phyloP scores from a whole-genome alignment of 2,113 vertebrate genomes.

The Elaphurus davidianus region DNA sequence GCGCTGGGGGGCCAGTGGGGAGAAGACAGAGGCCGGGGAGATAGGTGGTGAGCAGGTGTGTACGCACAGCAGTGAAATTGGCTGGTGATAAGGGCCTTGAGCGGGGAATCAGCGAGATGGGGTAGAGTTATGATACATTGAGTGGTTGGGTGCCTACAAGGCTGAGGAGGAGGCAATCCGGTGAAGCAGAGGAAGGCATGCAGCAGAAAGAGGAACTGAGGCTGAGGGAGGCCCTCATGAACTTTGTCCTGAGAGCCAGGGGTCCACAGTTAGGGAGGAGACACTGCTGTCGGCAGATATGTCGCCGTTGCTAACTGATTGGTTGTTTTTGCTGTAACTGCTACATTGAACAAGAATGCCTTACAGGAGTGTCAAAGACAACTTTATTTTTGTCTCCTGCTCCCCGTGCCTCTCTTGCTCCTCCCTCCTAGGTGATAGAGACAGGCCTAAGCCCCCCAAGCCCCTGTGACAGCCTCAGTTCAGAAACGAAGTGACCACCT shows the following conservation, averaged over 20 bases:
- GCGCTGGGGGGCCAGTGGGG: not conserved
- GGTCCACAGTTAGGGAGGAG: too few relatives aligned
- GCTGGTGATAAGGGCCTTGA: not conserved
- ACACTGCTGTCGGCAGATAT: accelerated
- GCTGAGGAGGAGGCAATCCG: not conserved
- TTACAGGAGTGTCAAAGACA: not conserved
- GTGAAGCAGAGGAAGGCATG: too few relatives aligned
- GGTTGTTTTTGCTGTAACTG: too few relatives aligned
- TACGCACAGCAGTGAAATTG: accelerated
- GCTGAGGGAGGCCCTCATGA: not conserved
- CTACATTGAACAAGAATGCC: not conserved
- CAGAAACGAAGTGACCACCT: not conserved
- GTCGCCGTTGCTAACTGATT: not conserved
- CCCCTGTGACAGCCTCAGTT: not conserved
- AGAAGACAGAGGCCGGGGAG: not conserved
- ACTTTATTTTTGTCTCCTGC: not conserved
- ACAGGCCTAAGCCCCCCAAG: not conserved
- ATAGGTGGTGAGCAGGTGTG: accelerated
- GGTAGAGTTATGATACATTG: accelerated
- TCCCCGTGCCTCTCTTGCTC: not conserved
- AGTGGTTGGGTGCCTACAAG: not conserved
- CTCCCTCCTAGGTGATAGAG: not conserved
- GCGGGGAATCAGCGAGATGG: accelerated
- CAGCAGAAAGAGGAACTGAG: not conserved
- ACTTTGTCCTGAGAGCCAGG: not conserved